phyloP scores from a whole-genome alignment of 2,797 vertebrate species.

The Fringilla coelebs region DNA sequence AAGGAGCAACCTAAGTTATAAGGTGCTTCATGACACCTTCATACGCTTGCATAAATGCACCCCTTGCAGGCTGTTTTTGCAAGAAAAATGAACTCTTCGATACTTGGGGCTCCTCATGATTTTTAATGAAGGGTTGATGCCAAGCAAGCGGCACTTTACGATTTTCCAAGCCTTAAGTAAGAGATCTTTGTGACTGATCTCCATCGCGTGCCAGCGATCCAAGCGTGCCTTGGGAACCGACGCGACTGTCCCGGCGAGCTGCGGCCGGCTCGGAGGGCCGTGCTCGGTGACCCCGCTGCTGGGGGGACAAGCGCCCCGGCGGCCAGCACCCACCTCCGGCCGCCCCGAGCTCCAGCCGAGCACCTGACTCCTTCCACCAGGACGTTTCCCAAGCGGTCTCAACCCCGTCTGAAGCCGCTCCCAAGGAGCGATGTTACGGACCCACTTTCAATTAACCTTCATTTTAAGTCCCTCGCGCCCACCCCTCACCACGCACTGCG shows the following conservation, averaged over 20 bases:
- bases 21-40: rapidly evolving
- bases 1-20: not conserved
- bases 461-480: not conserved
- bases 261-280: rapidly evolving
- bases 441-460: not conserved
- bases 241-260: rapidly evolving
- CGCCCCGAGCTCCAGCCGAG: not conserved
- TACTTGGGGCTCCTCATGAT: not conserved
- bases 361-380: rapidly evolving
- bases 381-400: rapidly evolving
- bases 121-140: not conserved
- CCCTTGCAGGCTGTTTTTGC: not conserved
- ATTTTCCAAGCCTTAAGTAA: not conserved
- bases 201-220: not conserved
- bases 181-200: not conserved
- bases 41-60: rapidly evolving
- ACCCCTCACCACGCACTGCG: not conserved
- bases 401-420: not conserved
- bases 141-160: not conserved
- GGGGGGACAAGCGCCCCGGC: rapidly evolving
- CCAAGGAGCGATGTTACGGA: rapidly evolving
- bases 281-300: rapidly evolving
- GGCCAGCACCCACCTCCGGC: rapidly evolving
- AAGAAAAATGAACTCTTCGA: not conserved
- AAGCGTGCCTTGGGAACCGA: rapidly evolving